Conservation (phyloP, 2,888 invertebrate genomes). For the Platypus cylindrus region DNA sequence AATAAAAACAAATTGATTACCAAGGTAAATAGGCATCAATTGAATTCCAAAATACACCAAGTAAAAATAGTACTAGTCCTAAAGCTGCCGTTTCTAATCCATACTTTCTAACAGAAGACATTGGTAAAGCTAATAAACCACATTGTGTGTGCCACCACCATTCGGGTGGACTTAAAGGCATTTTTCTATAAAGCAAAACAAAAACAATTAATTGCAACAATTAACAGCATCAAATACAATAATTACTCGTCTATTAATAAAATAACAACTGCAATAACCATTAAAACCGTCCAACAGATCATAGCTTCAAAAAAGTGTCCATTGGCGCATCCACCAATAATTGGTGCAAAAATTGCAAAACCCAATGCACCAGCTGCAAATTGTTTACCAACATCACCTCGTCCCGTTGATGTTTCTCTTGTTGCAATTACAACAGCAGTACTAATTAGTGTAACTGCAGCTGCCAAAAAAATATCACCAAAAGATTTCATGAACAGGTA, state of each 20-base stretch:
- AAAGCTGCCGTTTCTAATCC: conserved; percentile 61
- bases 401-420: conserved; percentile 64
- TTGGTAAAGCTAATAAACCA: conserved; percentile 64
- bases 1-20: conserved; percentile 33
- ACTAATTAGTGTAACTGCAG: conserved; percentile 55
- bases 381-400: conserved; percentile 69
- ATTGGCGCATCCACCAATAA: conserved; percentile 35
- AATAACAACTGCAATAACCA: conserved; percentile 52
- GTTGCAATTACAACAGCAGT: conserved; percentile 69
- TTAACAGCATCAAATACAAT: conserved; percentile 1
- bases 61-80: conserved; percentile 51
- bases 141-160: conserved; percentile 82
- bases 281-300: conserved; percentile 39
- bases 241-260: conserved; percentile 44
- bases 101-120: conserved; percentile 64
- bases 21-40: conserved; percentile 66
- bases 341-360: conserved; percentile 54
- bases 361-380: conserved; percentile 64
- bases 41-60: conserved; percentile 69
- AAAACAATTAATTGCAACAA: no score
- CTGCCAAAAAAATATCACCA: conserved; percentile 65
- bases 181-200: conserved; percentile 37
- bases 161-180: conserved; percentile 71
- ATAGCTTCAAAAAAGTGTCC: conserved; percentile 43
- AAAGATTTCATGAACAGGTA: conserved; percentile 57